Conservation (phyloP, 2,113 vertebrate species). For the Muntiacus muntjak region DNA sequence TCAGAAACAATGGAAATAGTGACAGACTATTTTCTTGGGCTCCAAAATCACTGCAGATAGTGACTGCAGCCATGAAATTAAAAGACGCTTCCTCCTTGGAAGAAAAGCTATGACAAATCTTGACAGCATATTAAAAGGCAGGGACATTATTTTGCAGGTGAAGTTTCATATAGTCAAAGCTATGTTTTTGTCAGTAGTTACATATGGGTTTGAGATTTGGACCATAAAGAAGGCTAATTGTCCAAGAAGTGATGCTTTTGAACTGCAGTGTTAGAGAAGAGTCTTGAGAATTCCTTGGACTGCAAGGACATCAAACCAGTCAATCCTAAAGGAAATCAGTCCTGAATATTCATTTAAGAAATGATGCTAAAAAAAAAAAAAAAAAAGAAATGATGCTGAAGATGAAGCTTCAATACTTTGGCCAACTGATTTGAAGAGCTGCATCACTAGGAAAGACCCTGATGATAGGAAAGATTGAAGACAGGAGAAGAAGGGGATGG, state of each 20-base stretch:
- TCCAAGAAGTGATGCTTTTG: background rate
- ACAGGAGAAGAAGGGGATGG: background rate
- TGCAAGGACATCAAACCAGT: background rate
- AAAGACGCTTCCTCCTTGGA: background rate
- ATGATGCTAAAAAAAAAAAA: background rate
- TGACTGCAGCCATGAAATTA: background rate
- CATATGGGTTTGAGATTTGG: background rate
- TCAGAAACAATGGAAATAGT: background rate
- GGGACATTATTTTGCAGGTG: background rate
- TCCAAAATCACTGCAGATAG: background rate
- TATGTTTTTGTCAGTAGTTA: background rate
- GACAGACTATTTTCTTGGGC: background rate
- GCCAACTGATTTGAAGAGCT: background rate
- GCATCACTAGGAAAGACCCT: background rate
- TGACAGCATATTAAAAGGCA: background rate
- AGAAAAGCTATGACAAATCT: background rate
- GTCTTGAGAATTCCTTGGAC: background rate
- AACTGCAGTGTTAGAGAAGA: background rate
- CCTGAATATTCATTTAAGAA: background rate
- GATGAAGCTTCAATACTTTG: background rate
- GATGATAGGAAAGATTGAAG: background rate
- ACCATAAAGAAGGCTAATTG: background rate
- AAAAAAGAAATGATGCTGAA: background rate
- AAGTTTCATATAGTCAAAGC: background rate
- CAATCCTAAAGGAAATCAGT: background rate